A percentile compares a stretch with the other conserved stretches of the same genome.
phyloP scores from a whole-genome alignment of 2,113 vertebrate genomes.

The Otis tarda region DNA sequence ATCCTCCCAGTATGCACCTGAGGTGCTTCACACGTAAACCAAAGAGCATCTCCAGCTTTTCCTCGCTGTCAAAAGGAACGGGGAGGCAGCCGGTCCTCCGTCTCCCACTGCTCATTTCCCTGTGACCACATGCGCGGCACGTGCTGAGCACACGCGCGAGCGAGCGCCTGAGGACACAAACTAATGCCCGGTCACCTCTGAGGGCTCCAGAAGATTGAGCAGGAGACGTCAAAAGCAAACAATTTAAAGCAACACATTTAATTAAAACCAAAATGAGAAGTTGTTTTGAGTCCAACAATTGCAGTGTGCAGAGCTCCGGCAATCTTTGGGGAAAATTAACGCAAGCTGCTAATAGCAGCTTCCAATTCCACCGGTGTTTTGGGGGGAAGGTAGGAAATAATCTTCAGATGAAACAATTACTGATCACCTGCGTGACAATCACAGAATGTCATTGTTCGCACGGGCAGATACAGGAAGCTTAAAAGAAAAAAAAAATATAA shows the following conservation, averaged over 20 bases:
- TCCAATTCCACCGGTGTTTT: conserved; percentile 48
- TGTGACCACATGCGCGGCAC: not conserved
- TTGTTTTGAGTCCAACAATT: conserved; percentile 47
- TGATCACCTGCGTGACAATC: conserved; percentile 54
- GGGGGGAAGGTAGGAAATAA: conserved; percentile 40
- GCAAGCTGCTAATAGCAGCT: conserved; percentile 68
- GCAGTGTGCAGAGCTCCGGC: conserved; percentile 53
- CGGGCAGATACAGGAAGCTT: not conserved
- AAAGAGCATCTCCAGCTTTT: not conserved
- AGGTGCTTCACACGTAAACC: not conserved
- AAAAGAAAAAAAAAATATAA: not conserved
- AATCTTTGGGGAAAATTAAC: conserved; percentile 66
- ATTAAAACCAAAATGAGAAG: conserved; percentile 77
- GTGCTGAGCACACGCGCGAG: not conserved
- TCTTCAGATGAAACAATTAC: conserved; percentile 73
- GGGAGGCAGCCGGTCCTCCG: not conserved
- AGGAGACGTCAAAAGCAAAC: conserved; percentile 67
- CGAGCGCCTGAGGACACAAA: not conserved
- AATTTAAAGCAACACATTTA: conserved; percentile 75
- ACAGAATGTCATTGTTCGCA: not conserved
- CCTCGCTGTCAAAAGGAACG: rapidly evolving
- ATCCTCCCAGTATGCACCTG: not conserved
- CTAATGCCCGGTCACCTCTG: conserved; percentile 21
- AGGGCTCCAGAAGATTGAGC: conserved; percentile 48
- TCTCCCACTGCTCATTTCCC: not conserved